These are phyloP conservation scores for Cephalotes varians DNA, from an alignment of 2,888 invertebrate genomes.

Conservation along the genomic window DNA sequence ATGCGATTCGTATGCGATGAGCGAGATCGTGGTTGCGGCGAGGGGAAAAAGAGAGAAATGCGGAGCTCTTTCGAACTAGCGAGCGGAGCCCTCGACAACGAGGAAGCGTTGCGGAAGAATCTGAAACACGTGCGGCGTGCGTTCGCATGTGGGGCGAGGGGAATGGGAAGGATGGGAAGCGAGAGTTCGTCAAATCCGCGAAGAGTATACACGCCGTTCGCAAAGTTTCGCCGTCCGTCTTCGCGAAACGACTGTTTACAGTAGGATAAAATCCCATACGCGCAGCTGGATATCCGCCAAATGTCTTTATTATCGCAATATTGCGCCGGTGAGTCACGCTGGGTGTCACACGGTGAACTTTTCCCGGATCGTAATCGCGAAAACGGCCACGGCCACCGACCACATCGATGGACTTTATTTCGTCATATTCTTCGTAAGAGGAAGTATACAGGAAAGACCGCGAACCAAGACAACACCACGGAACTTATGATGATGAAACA, in stretches of 20 bases:
- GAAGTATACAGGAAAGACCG: not conserved
- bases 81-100: not conserved
- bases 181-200: conserved; percentile 22
- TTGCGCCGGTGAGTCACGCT: conserved; percentile 21
- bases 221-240: conserved; percentile 51
- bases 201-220: conserved; percentile 47
- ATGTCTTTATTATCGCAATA: conserved; percentile 63
- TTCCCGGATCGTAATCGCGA: conserved; percentile 28
- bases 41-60: not conserved
- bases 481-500: conserved; percentile 34
- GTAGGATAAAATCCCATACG: conserved; percentile 38
- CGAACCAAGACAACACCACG: conserved; percentile 11
- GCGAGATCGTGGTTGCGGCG: conserved; percentile 7
- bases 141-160: not conserved
- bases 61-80: conserved; percentile 26
- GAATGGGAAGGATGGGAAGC: not conserved
- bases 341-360: conserved; percentile 4
- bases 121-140: not conserved
- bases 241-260: conserved; percentile 58
- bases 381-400: not conserved
- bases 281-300: conserved; percentile 60
- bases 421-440: not conserved
- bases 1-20: conserved; percentile 37
- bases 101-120: conserved; percentile 29
- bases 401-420: conserved; percentile 6